Evolutionary conservation across 2,797 vertebrate genomes (phyloP), one percentile per base, ranked within the genome.

Genomic region (Tangara arthus): DNA sequence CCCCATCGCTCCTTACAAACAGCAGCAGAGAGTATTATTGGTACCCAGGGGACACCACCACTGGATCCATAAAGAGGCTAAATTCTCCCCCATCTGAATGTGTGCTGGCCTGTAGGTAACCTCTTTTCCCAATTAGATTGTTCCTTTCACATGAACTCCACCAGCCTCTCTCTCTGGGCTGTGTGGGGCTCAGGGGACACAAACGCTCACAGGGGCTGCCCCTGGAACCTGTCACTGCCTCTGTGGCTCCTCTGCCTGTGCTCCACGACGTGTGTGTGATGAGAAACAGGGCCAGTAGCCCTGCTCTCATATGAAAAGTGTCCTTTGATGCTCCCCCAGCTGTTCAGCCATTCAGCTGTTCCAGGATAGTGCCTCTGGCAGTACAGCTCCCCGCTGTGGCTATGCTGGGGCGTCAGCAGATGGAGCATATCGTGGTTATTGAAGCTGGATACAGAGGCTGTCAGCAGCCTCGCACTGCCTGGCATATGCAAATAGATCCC

Each of bases 401-500:
- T 95, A 15, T 69, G 95, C 96, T 24, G 97, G 89, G 94, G 92
- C 77, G 93, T 92, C 96, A 96, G 96, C 97, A 97, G 97, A 97
- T 97, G 97, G 97, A 97, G 96, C 95, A 93, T n/a, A 96, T 88
- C 95, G 44, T 41, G 90, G 79, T 95, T 94, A 96, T 91, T 95
- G 97, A 89, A 56, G 96, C 61, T 91, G 94, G 95, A 89, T 94
- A 19, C 91, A 87, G 96, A 4, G 87, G 42, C 94, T 94, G 95
- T 96, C 95, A 94, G 93, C 60, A 96, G 93, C 94, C 79, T 70
- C 11, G 28, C 91, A 2, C 18, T 76, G 94, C 94, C 92, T 95
- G 94, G 94, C 96, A 90, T 95, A 94, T 96, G 95, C 91, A 93
- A 81, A 94, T 69, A 28, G 70, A 93, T 73, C 75, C 79, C 86